Evolutionary conservation across 2,797 vertebrate genomes (phyloP), one percentile per base, ranked within the genome.

Genomic region (Parotocinclus haroldoi): DNA sequence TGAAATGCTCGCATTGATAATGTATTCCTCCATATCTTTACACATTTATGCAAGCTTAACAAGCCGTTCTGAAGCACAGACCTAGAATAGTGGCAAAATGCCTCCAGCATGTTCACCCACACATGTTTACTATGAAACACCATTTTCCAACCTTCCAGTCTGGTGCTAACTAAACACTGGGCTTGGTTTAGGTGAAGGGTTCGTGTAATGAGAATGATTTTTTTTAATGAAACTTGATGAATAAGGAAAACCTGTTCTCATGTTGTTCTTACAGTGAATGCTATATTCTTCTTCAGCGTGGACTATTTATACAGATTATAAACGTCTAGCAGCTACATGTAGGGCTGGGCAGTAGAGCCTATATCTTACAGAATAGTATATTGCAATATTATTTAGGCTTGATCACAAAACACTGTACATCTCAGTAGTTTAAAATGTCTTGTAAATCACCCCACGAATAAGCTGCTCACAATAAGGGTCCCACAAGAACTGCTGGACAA

Each of bases 1-100:
- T 60, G 67, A 71, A 68, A 74, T 72, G 71, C 69, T 70, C 71
- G 79, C 76, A 86, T 83, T 81, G 83, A 84, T 81, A 83, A 82
- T 75, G 79, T 79, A 84, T 90, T 90, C 87, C 84, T 83, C 81
- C 68, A 82, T 78, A 80, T 83, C 78, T 79, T 79, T 76, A 54
- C 81, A 78, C 79, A 78, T 87, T 82, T 76, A 84, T 78, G 84
- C 81, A 84, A 83, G 79, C 85, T 80, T 83, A 88, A 87, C 86
- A 88, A 87, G 88, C 86, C 82, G 80, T 74, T 82, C 83, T 83
- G 84, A 86, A 82, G 83, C 86, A 85, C 87, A 88, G 85, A 78
- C 85, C 84, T 81, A 78, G 84, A 80, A 79, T 80, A 80, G 80
- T 78, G 76, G 87, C 88, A 83, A 83, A 76, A 85, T 75, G 88